A percentile compares a stretch with the other conserved stretches of the same genome.
Evolutionary conservation across 2,888 invertebrate genomes (phyloP).

Genomic region (Thera obeliscata): DNA sequence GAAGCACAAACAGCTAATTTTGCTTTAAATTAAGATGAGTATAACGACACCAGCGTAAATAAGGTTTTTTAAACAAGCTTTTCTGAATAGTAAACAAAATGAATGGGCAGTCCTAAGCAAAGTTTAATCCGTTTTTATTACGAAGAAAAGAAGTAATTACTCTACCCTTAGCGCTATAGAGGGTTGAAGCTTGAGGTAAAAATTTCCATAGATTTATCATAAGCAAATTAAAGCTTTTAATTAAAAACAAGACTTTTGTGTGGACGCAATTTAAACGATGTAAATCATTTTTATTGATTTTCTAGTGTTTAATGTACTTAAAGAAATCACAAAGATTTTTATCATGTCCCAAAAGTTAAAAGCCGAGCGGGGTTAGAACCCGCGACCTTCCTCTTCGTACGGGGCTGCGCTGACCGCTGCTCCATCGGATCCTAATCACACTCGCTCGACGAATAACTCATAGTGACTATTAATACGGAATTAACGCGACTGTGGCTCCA

Average conservation of each 20-base stretch:
- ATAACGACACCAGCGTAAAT: conserved; percentile 67
- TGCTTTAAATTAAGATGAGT: conserved; percentile 69
- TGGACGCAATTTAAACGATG: conserved; percentile 82
- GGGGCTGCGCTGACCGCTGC: too few species aligned
- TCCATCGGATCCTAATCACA: too few species aligned
- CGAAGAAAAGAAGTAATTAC: conserved; percentile 85
- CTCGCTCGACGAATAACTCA: too few species aligned
- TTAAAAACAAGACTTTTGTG: conserved; percentile 84
- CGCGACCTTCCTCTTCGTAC: too few species aligned
- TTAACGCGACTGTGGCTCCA: too few species aligned
- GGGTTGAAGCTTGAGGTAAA: conserved; percentile 80
- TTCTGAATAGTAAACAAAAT: conserved; percentile 83
- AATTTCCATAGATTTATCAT: conserved; percentile 85
- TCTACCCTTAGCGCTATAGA: conserved; percentile 81
- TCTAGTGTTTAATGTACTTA: too few species aligned
- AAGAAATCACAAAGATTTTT: too few species aligned
- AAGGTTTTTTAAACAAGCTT: conserved; percentile 77
- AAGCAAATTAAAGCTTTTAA: conserved; percentile 84
- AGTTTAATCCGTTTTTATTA: conserved; percentile 85
- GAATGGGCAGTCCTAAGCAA: conserved; percentile 83
- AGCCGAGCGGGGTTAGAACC: too few species aligned
- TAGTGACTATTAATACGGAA: too few species aligned
- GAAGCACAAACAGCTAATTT: conserved; percentile 58
- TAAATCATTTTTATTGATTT: conserved; percentile 59
- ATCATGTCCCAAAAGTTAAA: too few species aligned